Evolutionary conservation across 37 sponge, comb jelly and placozoan genomes (phyloP), one percentile per base, ranked within the genome.

Genomic region (Crambe crambe): DNA sequence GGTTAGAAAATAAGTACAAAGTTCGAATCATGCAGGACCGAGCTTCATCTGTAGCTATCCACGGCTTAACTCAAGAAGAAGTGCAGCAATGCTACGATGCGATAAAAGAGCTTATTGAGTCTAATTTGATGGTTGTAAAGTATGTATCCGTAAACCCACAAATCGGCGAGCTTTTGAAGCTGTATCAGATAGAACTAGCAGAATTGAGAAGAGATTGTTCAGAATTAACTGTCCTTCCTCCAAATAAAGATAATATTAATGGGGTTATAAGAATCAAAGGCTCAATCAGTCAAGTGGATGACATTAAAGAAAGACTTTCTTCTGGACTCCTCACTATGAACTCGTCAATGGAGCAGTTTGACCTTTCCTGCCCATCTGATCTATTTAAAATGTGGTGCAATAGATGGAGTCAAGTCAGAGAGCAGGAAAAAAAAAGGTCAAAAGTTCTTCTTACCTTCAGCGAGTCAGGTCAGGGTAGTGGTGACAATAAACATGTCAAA

Each of bases 31-130:
- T 76, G 21, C n/a, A 71, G 4, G 38, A 21, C 21, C 58, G 68
- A 23, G 32, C 42, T 54, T 36, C 68, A 1, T 39, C 57, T 3
- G 63, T 81, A 2, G 21, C 44, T 39, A 75, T 87, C 30, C 58
- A 74, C 75, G 87, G 82, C 25, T 42, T 87, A 39, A 68, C 39
- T 41, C 56, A 37, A 26, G 65, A 41, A 35, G 87, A 87, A 75
- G 40, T 67, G n/a, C 35, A 59, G 0, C 36, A 74, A 32, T 87
- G 87, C 37, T 60, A 44, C 36, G 82, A 39, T 5, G 69, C 76
- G 36, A 42, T 87, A 21, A 35, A 68, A 31, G 61, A 81, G 17
- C 17, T 0, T 15, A 43, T 87, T 9, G 62, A 68, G 26, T 35
- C 59, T 8, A 75, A 30, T n/a, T 35, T 75, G 29, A 59, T 37